Percentiles rank a stretch among this genome's conserved stretches.
These are phyloP conservation scores for Corapipo altera DNA, from an alignment of 2,113 vertebrate species.

Conservation along the genomic window DNA sequence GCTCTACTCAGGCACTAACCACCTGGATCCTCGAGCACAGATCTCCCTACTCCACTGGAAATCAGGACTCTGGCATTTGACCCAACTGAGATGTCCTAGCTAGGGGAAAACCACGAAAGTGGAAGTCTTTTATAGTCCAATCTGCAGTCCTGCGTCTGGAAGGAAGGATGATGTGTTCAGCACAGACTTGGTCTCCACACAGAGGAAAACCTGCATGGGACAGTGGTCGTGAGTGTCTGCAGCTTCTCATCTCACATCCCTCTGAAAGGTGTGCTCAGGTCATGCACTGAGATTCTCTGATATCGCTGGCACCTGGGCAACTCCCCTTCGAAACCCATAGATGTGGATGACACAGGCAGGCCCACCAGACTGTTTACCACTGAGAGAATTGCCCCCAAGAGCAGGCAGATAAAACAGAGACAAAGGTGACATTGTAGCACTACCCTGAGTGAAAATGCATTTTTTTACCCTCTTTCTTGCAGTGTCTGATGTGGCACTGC, in stretches of 20 bases:
- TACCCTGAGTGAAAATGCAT: neutral
- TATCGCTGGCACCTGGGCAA: rapidly evolving
- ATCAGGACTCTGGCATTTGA: neutral
- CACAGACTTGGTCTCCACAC: neutral
- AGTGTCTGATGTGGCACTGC: neutral
- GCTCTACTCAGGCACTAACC: neutral
- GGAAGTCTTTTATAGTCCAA: neutral
- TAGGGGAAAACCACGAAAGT: neutral
- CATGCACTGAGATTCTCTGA: rapidly evolving
- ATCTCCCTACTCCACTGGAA: neutral
- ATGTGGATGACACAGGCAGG: rapidly evolving
- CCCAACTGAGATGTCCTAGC: neutral
- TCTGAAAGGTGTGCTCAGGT: neutral
- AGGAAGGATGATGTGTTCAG: neutral
- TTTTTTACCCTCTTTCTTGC: neutral
- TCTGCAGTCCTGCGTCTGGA: neutral
- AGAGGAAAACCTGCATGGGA: neutral
- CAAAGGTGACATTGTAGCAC: constrained; percentile 17
- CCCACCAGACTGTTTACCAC: rapidly evolving
- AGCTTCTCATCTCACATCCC: neutral
- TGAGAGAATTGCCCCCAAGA: neutral
- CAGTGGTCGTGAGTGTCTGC: neutral
- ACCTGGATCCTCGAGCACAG: rapidly evolving
- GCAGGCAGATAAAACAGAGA: neutral
- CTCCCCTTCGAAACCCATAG: neutral